These are phyloP conservation scores for Siderastrea radians DNA, from an alignment of 92 coral and sea anemone genomes.

Conservation along the genomic window DNA sequence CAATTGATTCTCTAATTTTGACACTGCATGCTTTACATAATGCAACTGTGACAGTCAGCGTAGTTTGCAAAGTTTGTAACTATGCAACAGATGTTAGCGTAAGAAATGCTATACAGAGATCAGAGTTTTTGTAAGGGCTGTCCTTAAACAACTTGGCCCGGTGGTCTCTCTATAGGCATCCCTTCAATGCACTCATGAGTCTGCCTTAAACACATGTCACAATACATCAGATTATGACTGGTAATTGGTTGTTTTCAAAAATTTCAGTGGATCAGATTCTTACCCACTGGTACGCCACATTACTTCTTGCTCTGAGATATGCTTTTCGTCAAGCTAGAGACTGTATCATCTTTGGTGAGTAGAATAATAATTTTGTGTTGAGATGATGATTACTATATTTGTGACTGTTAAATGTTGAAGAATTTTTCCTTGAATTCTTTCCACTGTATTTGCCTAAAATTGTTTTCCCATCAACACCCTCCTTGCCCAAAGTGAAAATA, in stretches of 20 bases:
- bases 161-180: no score
- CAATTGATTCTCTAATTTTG: no score
- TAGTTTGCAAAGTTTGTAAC: no score
- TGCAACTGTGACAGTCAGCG: no score
- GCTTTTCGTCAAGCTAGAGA: slow-evolving; percentile 49
- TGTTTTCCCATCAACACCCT: no score
- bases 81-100: no score
- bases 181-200: no score
- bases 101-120: no score
- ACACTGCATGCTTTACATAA: no score
- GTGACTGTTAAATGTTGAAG: background rate
- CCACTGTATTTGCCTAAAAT: background rate
- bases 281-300: slow-evolving; percentile 48
- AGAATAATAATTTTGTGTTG: background rate
- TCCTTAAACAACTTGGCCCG: no score
- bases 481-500: no score
- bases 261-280: slow-evolving; percentile 40
- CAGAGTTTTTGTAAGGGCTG: no score
- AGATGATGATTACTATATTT: background rate
- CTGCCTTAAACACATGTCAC: background rate
- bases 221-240: background rate
- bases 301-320: slow-evolving; percentile 36
- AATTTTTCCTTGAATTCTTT: background rate
- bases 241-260: slow-evolving; percentile 2
- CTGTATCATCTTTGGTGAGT: slow-evolving; percentile 36